Conservation (phyloP, 2,888 invertebrate species). For the Lepidocyrtinus sp. region DNA sequence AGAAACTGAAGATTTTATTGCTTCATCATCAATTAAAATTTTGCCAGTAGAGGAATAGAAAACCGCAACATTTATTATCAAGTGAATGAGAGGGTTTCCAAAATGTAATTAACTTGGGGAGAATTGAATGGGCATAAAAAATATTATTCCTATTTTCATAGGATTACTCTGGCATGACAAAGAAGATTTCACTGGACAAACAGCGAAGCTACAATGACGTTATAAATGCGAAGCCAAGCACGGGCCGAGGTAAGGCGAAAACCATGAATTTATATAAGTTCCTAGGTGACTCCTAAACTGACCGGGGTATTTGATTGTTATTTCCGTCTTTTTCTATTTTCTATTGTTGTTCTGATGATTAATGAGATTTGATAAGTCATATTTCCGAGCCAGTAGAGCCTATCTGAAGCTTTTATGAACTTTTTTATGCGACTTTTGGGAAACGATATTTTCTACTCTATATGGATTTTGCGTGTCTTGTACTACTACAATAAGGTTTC, state of each 20-base stretch:
- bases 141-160: conserved; percentile 35
- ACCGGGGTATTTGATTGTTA: background rate
- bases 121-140: too few relatives aligned
- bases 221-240: conserved; percentile 75
- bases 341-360: conserved; percentile 13
- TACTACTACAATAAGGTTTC: too few relatives aligned
- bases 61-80: too few relatives aligned
- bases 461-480: too few relatives aligned
- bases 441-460: too few relatives aligned
- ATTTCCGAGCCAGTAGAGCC: conserved; percentile 18
- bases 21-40: too few relatives aligned
- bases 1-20: too few relatives aligned
- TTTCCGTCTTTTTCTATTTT: conserved; percentile 3
- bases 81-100: too few relatives aligned
- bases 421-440: too few relatives aligned
- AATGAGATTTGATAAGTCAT: conserved; percentile 31
- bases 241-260: conserved; percentile 66
- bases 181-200: conserved; percentile 66
- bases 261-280: background rate
- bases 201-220: conserved; percentile 81
- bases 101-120: too few relatives aligned
- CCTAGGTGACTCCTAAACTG: background rate
- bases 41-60: background rate
- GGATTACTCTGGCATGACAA: conserved; percentile 66
- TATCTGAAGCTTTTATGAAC: conserved; percentile 3